Evolutionary conservation across 1,140 invertebrate species (phyloP).

Genomic region (Pachypsylla venusta): DNA sequence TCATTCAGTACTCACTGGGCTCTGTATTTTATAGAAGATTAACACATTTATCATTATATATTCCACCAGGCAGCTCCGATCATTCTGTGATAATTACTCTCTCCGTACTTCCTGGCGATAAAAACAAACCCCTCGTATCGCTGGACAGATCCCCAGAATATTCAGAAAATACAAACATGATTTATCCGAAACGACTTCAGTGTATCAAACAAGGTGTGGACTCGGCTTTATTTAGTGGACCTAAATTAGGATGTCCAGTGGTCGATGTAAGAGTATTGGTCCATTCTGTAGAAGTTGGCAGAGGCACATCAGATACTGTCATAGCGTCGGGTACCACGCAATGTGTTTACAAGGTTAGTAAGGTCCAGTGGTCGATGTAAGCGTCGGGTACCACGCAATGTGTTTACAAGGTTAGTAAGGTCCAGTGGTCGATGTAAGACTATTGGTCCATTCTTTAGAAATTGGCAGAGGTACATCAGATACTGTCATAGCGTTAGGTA

Average conservation of each 20-base stretch:
- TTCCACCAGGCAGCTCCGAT: conserved; percentile 18
- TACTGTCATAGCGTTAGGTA: conserved; percentile 58
- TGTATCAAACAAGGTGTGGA: conserved; percentile 45
- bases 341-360: conserved; percentile 55
- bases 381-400: conserved; percentile 61
- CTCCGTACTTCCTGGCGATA: conserved; percentile 17
- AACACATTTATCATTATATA: no score
- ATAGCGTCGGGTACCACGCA: conserved; percentile 60
- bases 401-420: conserved; percentile 52
- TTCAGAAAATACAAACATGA: conserved; percentile 41
- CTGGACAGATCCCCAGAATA: conserved; percentile 48
- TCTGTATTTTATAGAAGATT: no score
- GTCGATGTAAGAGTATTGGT: conserved; percentile 58
- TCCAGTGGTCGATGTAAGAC: conserved; percentile 54
- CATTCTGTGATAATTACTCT: conserved; percentile 20
- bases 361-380: no score
- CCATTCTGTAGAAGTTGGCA: conserved; percentile 53
- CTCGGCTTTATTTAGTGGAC: conserved; percentile 48
- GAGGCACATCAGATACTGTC: conserved; percentile 58
- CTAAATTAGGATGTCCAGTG: conserved; percentile 55
- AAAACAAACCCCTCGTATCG: conserved; percentile 31
- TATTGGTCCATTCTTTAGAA: conserved; percentile 61
- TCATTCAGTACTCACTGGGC: no score
- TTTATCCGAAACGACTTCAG: conserved; percentile 41
- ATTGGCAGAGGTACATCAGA: conserved; percentile 53